Conservation (phyloP, 1,140 invertebrate species). For the Drosophila pseudoananassae region DNA sequence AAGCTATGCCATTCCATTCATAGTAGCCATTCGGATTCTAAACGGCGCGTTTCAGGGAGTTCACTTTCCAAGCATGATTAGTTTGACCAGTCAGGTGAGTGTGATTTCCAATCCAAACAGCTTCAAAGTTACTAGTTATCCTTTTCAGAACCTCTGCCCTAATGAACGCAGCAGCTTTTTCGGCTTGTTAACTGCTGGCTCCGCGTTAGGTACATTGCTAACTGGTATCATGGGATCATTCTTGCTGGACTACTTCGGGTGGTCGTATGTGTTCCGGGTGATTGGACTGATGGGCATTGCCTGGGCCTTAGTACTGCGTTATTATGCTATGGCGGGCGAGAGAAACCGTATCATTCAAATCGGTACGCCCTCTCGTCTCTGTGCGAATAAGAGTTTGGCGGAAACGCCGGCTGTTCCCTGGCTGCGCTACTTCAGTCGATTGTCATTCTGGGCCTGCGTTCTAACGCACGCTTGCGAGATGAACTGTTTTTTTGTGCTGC, state of each 20-base stretch:
- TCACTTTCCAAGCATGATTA: constrained; percentile 90
- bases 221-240: constrained; percentile 89
- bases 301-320: constrained; percentile 78
- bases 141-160: constrained; percentile 85
- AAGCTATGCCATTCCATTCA: constrained; percentile 86
- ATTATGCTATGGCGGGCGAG: constrained; percentile 81
- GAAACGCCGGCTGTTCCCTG: constrained; percentile 74
- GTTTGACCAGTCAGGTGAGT: constrained; percentile 87
- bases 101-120: too few relatives aligned
- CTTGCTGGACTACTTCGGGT: constrained; percentile 88
- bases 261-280: constrained; percentile 88
- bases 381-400: constrained; percentile 57
- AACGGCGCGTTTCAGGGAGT: constrained; percentile 89
- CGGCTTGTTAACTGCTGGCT: constrained; percentile 88
- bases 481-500: constrained; percentile 90
- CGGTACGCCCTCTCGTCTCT: constrained; percentile 69
- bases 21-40: constrained; percentile 87
- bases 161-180: constrained; percentile 89
- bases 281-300: constrained; percentile 86
- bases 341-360: constrained; percentile 80
- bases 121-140: background rate
- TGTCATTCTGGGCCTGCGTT: constrained; percentile 87
- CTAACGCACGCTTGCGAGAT: constrained; percentile 91
- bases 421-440: constrained; percentile 71
- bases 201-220: constrained; percentile 87